A percentile compares a stretch with the other conserved stretches of the same genome.
phyloP scores from a whole-genome alignment of 2,888 invertebrate species.

The Nebria brevicollis region DNA sequence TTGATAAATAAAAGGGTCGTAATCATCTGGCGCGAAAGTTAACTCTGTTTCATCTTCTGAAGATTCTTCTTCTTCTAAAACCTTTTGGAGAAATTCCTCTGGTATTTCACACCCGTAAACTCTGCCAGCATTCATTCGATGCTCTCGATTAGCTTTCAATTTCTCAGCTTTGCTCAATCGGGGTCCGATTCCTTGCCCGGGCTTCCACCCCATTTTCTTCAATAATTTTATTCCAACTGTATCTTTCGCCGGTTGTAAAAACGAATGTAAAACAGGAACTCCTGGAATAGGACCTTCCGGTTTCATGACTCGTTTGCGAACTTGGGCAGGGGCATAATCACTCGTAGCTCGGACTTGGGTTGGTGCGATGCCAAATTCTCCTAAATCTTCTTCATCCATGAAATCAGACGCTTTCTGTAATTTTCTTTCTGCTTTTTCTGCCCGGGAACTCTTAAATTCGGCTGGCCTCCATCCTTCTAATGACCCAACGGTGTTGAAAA shows the following conservation, averaged over 20 bases:
- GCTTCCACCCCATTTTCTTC: constrained; percentile 91
- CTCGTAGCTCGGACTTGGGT: constrained; percentile 81
- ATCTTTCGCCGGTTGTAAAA: constrained; percentile 80
- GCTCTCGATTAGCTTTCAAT: constrained; percentile 58
- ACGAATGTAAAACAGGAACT: constrained; percentile 75
- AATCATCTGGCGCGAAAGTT: constrained; percentile 83
- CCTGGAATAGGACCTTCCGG: constrained; percentile 68
- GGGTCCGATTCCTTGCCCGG: constrained; percentile 85
- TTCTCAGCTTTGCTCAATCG: constrained; percentile 64
- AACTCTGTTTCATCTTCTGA: constrained; percentile 69
- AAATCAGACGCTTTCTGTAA: constrained; percentile 87
- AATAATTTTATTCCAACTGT: constrained; percentile 89
- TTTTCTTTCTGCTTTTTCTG: constrained; percentile 70
- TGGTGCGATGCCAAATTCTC: constrained; percentile 96
- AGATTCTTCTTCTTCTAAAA: constrained; percentile 58
- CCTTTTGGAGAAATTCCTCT: constrained; percentile 51
- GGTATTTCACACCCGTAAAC: constrained; percentile 67
- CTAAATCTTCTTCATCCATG: constrained; percentile 98
- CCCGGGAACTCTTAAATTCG: constrained; percentile 88
- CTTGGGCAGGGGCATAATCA: constrained; percentile 72
- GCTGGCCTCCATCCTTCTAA: constrained; percentile 95
- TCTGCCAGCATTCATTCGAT: constrained; percentile 58
- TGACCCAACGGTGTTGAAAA: constrained; percentile 95
- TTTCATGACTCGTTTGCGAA: constrained; percentile 59
- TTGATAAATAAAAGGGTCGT: constrained; percentile 75